Evolutionary conservation across 2,797 vertebrate genomes (phyloP), one percentile per base, ranked within the genome.

Genomic region (Anolis apletophallus): DNA sequence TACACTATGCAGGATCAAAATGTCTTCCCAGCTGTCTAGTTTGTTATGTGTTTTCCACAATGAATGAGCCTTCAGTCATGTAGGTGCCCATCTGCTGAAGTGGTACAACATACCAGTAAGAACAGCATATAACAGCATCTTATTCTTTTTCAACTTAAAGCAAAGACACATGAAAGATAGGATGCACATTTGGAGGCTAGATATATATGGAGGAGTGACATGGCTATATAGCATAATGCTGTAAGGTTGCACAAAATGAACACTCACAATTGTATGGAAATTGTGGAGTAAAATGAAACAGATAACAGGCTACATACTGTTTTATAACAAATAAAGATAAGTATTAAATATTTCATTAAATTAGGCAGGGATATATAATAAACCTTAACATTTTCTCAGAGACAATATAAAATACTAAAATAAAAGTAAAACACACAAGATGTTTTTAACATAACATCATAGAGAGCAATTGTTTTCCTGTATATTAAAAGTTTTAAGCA

Each of bases 261-360:
- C 50, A 55, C 32, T n/a, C 32, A 59, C 59, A 67, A 40, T 54
- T 81, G 7, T 54, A 75, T 68, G 40, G 71, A 79, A 40, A 76
- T 19, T 52, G 40, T 40, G 16, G 9, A 57, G n/a, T 21, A 73
- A 73, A 69, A 80, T 46, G 36, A 23, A 75, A 67, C 64, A 54
- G 32, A 17, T 36, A 46, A 71, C 9, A 36, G 32, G 29, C 9
- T 68, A 29, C 71, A 59, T 34, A 8, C 61, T 67, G 71, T 68
- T 75, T 87, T 84, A 54, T 84, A 80, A 84, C 32, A 84, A 80
- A n/a, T 55, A 83, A 73, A 67, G 54, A 36, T 29, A 81, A 17
- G 4, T 59, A 64, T 17, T 68, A 40, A 59, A 34, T 72, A 78
- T 34, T 81, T 86, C 23, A 74, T 14, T 0, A 61, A 54, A 36